Evolutionary conservation across 2,888 invertebrate genomes (phyloP).

Genomic region (Drosophila limbata): DNA sequence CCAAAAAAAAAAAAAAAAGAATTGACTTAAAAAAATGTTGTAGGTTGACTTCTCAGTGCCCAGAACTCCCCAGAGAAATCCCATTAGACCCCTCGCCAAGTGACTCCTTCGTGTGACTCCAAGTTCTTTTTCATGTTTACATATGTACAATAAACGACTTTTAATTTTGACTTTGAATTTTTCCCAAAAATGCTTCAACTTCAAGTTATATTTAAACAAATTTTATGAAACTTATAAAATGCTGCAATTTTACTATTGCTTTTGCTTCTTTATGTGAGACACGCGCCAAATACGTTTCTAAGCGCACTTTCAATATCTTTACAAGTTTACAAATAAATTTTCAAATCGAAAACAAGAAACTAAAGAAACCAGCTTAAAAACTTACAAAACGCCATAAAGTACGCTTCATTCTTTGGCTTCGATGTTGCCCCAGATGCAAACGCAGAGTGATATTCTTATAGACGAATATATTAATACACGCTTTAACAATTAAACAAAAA

Average conservation of each 20-base stretch:
- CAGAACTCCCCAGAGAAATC: not conserved
- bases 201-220: slow-evolving; percentile 23
- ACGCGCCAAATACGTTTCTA: slow-evolving; percentile 62
- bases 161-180: slow-evolving; percentile 41
- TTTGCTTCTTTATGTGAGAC: slow-evolving; percentile 63
- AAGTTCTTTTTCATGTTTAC: slow-evolving; percentile 8
- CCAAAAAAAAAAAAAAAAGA: not conserved
- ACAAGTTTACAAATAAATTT: slow-evolving; percentile 17
- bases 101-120: slow-evolving; percentile 7
- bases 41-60: slow-evolving; percentile 5
- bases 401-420: slow-evolving; percentile 72
- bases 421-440: slow-evolving; percentile 59
- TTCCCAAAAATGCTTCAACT: slow-evolving; percentile 48
- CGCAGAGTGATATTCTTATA: slow-evolving; percentile 82
- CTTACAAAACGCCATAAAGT: slow-evolving; percentile 62
- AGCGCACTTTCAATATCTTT: slow-evolving; percentile 63
- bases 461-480: slow-evolving; percentile 84
- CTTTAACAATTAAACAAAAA: slow-evolving; percentile 41
- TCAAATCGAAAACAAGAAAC: slow-evolving; percentile 21
- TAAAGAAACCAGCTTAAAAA: slow-evolving; percentile 50
- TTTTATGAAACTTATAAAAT: slow-evolving; percentile 21
- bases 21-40: too few species aligned
- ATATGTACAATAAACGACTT: slow-evolving; percentile 2
- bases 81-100: not conserved
- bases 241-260: slow-evolving; percentile 67